Evolutionary conservation across 2,113 vertebrate species (phyloP).

Genomic region (Himantopus leucocephalus): DNA sequence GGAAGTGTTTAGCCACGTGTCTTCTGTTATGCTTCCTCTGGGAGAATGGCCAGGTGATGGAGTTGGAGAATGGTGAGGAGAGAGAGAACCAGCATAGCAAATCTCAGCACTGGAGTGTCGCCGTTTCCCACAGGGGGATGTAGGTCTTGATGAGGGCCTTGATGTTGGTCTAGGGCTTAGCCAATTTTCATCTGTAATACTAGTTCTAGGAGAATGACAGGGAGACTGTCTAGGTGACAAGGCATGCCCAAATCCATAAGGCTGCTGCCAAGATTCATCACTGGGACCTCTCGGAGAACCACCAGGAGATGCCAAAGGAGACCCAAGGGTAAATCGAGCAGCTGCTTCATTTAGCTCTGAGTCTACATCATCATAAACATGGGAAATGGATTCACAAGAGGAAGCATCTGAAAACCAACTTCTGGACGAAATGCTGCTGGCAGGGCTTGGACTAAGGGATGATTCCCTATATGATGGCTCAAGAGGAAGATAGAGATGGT

Average conservation of each 20-base stretch:
- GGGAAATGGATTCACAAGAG: slow-evolving; percentile 96
- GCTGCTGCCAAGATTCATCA: slow-evolving; percentile 86
- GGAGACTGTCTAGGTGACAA: slow-evolving; percentile 93
- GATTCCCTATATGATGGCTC: slow-evolving; percentile 94
- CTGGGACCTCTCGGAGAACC: slow-evolving; percentile 87
- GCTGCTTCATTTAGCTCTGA: slow-evolving; percentile 97
- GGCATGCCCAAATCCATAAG: slow-evolving; percentile 83
- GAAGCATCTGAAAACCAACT: slow-evolving; percentile 99
- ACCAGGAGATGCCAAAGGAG: slow-evolving; percentile 89
- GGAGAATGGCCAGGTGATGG: slow-evolving; percentile 94
- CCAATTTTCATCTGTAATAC: slow-evolving; percentile 98
- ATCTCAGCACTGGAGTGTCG: slow-evolving; percentile 97
- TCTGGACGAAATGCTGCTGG: slow-evolving; percentile 94
- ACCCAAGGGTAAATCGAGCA: slow-evolving; percentile 90
- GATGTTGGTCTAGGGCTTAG: slow-evolving; percentile 92
- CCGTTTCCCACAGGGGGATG: slow-evolving; percentile 94
- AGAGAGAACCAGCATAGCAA: slow-evolving; percentile 88
- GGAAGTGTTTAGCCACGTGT: slow-evolving; percentile 88
- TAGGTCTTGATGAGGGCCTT: slow-evolving; percentile 92
- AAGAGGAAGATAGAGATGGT: slow-evolving; percentile 95
- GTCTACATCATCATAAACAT: slow-evolving; percentile 96
- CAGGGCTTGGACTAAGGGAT: slow-evolving; percentile 94
- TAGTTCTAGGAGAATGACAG: slow-evolving; percentile 95
- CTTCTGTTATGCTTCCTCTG: slow-evolving; percentile 93
- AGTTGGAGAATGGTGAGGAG: slow-evolving; percentile 94